Percentiles rank a stretch among this genome's conserved stretches.
Conservation (phyloP, 1,140 invertebrate species). For the Apis cerana region DNA sequence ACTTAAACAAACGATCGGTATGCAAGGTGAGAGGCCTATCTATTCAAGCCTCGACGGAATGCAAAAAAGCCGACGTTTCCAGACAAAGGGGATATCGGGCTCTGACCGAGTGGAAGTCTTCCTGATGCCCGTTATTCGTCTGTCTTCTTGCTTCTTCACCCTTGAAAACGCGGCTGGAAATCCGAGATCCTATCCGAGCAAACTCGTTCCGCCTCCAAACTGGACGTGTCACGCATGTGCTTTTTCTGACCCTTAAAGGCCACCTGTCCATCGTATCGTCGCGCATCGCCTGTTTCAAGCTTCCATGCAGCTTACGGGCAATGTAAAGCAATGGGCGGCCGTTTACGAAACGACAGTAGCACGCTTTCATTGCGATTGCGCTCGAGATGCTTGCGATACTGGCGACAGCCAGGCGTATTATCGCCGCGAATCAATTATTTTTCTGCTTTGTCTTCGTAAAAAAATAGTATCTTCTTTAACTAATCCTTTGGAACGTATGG, state of each 20-base stretch:
- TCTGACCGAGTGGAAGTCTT: conserved; percentile 31
- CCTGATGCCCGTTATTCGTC: conserved; percentile 20
- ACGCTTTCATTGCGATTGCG: too few species aligned
- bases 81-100: conserved; percentile 17
- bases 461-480: too few species aligned
- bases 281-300: too few species aligned
- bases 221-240: not conserved
- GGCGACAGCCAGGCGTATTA: too few species aligned
- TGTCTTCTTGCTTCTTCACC: conserved; percentile 2
- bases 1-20: conserved; percentile 44
- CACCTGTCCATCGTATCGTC: too few species aligned
- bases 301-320: too few species aligned
- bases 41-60: conserved; percentile 15
- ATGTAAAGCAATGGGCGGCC: too few species aligned
- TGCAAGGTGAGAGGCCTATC: conserved; percentile 37
- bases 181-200: conserved; percentile 6
- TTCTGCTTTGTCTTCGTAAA: too few species aligned
- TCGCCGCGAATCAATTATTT: too few species aligned
- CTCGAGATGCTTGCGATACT: too few species aligned
- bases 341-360: too few species aligned
- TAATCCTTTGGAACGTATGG: too few species aligned
- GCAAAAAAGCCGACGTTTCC: conserved; percentile 38
- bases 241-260: not conserved
- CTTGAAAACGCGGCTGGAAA: not conserved
- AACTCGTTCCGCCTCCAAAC: not conserved